Evolutionary conservation across 1,140 invertebrate genomes (phyloP).

Genomic region (Papilio polytes): DNA sequence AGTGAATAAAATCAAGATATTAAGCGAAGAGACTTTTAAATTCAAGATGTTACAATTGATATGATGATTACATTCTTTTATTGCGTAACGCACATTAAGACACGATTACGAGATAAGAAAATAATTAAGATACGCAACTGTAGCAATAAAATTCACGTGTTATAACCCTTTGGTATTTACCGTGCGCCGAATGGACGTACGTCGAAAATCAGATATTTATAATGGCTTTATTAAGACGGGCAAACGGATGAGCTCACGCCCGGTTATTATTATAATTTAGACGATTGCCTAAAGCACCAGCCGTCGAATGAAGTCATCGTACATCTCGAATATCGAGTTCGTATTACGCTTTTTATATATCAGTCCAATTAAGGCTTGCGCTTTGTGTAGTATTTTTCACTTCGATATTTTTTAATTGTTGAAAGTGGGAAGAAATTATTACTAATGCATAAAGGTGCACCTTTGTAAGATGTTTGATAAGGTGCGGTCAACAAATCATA

Average conservation of each 20-base stretch:
- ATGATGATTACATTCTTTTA: constrained; percentile 12
- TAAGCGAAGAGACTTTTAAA: constrained; percentile 10
- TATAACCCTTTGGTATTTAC: constrained; percentile 68
- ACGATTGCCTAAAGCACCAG: constrained; percentile 79
- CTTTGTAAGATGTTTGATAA: constrained; percentile 51
- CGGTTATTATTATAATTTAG: constrained; percentile 84
- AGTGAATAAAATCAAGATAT: constrained; percentile 34
- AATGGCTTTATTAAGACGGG: constrained; percentile 82
- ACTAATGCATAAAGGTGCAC: constrained; percentile 23
- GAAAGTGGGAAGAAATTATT: constrained; percentile 37
- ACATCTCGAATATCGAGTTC: constrained; percentile 55
- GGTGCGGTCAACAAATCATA: constrained; percentile 66
- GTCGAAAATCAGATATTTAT: constrained; percentile 77
- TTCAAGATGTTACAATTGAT: constrained; percentile 21
- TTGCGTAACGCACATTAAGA: constrained; percentile 23
- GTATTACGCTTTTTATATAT: constrained; percentile 38
- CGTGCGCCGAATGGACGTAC: constrained; percentile 58
- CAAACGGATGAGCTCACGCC: constrained; percentile 76
- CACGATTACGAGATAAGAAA: constrained; percentile 42
- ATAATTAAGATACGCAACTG: constrained; percentile 42
- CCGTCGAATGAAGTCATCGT: constrained; percentile 80
- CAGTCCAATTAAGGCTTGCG: constrained; percentile 23
- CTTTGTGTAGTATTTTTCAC: constrained; percentile 19
- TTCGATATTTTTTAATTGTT: constrained; percentile 10
- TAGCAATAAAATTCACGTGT: constrained; percentile 42